Evolutionary conservation across 2,113 vertebrate species (phyloP).

Genomic region (Suricata suricatta): DNA sequence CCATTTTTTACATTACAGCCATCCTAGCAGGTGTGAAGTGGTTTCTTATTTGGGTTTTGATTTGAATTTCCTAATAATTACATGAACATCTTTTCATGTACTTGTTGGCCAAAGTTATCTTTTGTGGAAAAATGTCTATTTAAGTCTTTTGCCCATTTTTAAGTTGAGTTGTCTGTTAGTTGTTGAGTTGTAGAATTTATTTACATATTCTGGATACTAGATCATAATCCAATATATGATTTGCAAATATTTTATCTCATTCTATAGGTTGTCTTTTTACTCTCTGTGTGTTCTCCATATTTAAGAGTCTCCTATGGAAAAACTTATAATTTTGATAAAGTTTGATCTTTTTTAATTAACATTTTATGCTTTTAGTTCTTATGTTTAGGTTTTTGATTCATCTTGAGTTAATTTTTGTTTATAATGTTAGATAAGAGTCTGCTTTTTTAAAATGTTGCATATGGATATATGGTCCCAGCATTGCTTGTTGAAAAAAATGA

Average conservation of each 20-base stretch:
- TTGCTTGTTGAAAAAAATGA: neutral
- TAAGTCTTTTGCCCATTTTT: neutral
- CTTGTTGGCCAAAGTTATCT: neutral
- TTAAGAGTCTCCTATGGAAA: too few relatives aligned
- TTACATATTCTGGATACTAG: neutral
- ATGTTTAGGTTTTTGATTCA: neutral
- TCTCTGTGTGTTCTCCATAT: too few relatives aligned
- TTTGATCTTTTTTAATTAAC: neutral
- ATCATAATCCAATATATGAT: neutral
- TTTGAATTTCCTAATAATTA: too few relatives aligned
- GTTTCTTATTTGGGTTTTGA: neutral
- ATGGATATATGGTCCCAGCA: neutral
- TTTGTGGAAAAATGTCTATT: neutral
- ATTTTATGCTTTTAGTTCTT: neutral
- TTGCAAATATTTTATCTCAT: conserved; percentile 17
- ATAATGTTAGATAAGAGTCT: neutral
- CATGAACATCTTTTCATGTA: neutral
- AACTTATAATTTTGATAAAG: neutral
- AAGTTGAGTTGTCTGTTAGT: neutral
- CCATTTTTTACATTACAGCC: neutral
- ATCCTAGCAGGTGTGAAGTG: neutral
- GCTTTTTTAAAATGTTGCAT: neutral
- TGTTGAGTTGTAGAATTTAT: neutral
- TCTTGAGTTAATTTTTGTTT: neutral
- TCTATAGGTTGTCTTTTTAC: neutral